A percentile compares a stretch with the other conserved stretches of the same genome.
phyloP scores from a whole-genome alignment of 2,797 vertebrate species.

The Siniperca undulata region DNA sequence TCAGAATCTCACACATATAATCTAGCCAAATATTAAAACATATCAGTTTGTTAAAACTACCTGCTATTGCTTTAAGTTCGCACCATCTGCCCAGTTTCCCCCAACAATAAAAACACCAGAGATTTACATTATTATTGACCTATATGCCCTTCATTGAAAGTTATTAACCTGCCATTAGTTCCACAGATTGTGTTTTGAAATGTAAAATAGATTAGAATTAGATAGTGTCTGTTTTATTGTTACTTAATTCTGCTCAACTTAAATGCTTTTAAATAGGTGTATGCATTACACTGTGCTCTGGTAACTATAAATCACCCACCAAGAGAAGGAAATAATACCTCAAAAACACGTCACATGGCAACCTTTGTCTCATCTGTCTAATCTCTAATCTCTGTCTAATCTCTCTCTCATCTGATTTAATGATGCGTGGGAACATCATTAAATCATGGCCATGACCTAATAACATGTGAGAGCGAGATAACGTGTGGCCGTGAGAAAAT shows the following conservation, averaged over 20 bases:
- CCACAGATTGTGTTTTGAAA: background rate
- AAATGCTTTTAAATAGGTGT: background rate
- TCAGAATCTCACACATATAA: too few species aligned
- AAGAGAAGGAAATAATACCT: background rate
- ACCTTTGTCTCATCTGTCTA: background rate
- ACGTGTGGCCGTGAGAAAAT: background rate
- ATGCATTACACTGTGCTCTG: background rate
- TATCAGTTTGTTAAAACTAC: background rate
- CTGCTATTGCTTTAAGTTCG: background rate
- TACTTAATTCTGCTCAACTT: background rate
- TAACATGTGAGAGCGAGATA: background rate
- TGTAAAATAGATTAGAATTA: background rate
- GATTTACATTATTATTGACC: background rate
- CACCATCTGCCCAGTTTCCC: background rate
- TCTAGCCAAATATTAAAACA: background rate
- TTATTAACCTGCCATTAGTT: background rate
- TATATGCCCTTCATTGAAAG: background rate
- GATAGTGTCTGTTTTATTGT: background rate
- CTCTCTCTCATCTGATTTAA: too few species aligned
- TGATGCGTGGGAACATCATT: background rate
- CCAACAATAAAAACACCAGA: too few species aligned
- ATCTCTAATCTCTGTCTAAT: too few species aligned
- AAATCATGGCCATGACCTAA: background rate
- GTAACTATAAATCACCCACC: background rate
- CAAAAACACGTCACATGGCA: background rate